Percentiles rank a stretch among this genome's conserved stretches.
Conservation (phyloP, 2,888 invertebrate species). For the Cremastinae sp. region DNA sequence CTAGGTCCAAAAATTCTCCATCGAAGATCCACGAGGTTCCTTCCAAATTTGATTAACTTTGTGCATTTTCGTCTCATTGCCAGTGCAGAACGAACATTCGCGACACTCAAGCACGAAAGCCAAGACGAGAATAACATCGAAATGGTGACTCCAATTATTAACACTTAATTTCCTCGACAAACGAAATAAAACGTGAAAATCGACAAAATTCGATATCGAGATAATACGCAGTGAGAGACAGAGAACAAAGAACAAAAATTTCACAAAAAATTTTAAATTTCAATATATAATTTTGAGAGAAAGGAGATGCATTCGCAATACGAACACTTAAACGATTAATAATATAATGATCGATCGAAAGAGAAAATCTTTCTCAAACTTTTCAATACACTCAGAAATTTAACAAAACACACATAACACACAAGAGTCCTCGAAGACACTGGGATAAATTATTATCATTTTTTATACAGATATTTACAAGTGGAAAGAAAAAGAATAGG, state of each 20-base stretch:
- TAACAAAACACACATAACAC: slow-evolving; percentile 24
- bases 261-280: slow-evolving; percentile 17
- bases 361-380: slow-evolving; percentile 21
- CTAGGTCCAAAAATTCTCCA: slow-evolving; percentile 16
- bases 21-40: slow-evolving; percentile 38
- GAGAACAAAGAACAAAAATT: slow-evolving; percentile 55
- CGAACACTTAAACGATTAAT: slow-evolving; percentile 54
- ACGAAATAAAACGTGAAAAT: slow-evolving; percentile 41
- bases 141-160: slow-evolving; percentile 35
- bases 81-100: slow-evolving; percentile 68
- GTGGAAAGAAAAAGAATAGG: slow-evolving; percentile 2
- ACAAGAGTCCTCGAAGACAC: slow-evolving; percentile 9
- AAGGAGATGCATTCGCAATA: slow-evolving; percentile 55
- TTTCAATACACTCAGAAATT: slow-evolving; percentile 23
- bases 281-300: slow-evolving; percentile 20
- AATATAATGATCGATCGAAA: slow-evolving; percentile 31
- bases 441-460: background rate
- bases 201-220: background rate
- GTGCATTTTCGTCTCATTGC: slow-evolving; percentile 70
- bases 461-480: slow-evolving; percentile 19
- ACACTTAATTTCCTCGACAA: too few species aligned
- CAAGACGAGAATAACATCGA: slow-evolving; percentile 73
- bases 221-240: slow-evolving; percentile 45
- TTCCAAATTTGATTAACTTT: slow-evolving; percentile 49
- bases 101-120: slow-evolving; percentile 74